Evolutionary conservation across 2,888 invertebrate genomes (phyloP), one percentile per base, ranked within the genome.

Genomic region (Yponomeuta malinellus): DNA sequence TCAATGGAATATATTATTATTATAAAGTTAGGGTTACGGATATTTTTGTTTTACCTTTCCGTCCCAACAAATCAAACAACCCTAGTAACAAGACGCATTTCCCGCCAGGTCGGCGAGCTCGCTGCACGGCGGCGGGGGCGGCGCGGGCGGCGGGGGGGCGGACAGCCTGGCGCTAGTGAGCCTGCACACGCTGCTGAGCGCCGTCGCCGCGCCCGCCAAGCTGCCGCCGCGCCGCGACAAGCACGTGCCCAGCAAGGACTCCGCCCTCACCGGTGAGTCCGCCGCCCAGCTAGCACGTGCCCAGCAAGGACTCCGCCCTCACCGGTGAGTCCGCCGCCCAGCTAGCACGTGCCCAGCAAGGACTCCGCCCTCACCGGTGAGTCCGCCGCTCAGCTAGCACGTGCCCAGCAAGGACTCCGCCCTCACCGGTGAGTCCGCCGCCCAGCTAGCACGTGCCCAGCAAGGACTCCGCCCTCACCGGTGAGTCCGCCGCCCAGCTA

Each of bases 121-220:
- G 0, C 78, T 90, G 8, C 85, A 85, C 75, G 80, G 80, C 2
- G 72, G 70, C 63, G 81, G 87, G 1, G 90, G 90, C 78, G 88
- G 81, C 78, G 79, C 87, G 83, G 86, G 37, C 4, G 43, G 43
- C 5, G 43, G 43, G 8, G 71, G 70, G 52, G 81, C 88, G 1
- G 90, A 90, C 78, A 88, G 81, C 78, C 79, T 88, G 83, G 86
- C 89, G 72, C 83, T 92, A 4, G 89, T 90, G 74, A 88, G 88
- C 75, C 81, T 91, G 65, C 90, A 91, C 82, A 87, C 92, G 70
- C 78, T 92, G 75, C 83, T 92, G 77, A 76, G 84, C 88, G 72
- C 72, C 48, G 70, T 52, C 65, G 63, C 70, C 48, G 72, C 59
- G 83, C 84, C 72, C 75, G 74, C 72, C 80, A 79, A 78, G 81